phyloP scores from a whole-genome alignment of 2,797 vertebrate species.

The Antennarius maculatus region DNA sequence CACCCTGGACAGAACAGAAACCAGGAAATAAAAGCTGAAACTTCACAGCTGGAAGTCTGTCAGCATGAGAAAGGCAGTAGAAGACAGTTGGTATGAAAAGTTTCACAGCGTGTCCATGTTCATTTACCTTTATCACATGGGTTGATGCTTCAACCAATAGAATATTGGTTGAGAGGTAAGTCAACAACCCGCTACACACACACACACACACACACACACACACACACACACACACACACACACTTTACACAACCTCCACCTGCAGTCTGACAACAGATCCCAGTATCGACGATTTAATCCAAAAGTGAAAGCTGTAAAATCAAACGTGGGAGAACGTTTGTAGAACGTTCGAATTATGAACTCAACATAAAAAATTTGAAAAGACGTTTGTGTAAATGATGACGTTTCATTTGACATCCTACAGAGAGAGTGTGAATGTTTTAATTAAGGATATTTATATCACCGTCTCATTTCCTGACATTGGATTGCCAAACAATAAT shows the following conservation, averaged over 20 bases:
- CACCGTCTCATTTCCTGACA: no score
- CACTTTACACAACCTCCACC: no score
- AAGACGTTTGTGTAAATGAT: not conserved
- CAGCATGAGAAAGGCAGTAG: not conserved
- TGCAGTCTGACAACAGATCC: not conserved
- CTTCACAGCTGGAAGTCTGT: not conserved
- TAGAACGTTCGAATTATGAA: not conserved
- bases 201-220: no score
- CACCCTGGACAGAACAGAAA: not conserved
- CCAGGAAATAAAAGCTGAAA: not conserved
- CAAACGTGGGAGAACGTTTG: conserved; percentile 6
- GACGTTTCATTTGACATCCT: no score
- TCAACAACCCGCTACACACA: conserved; percentile 4
- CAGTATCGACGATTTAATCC: not conserved
- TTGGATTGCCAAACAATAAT: no score
- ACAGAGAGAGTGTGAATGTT: no score
- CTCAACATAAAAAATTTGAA: no score
- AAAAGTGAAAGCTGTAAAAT: conserved; percentile 3
- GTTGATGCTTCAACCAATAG: not conserved
- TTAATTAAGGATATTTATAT: no score
- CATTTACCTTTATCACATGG: conserved; percentile 50
- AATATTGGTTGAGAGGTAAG: conserved; percentile 26
- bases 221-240: no score
- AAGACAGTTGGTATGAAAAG: conserved; percentile 5
- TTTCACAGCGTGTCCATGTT: conserved; percentile 40